These are phyloP conservation scores for Botia almorhae DNA, from an alignment of 2,797 vertebrate genomes.

Conservation along the genomic window DNA sequence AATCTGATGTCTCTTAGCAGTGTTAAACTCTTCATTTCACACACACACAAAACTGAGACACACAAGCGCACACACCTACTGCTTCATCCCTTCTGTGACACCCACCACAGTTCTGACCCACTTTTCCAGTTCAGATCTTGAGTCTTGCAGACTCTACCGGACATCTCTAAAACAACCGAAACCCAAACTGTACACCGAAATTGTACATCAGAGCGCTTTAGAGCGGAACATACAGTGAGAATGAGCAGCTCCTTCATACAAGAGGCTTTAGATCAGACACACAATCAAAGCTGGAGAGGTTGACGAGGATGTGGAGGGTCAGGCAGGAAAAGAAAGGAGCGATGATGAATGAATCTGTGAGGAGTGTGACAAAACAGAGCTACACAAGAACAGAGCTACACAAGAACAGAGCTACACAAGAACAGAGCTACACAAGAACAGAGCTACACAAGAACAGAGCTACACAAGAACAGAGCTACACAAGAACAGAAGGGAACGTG, in stretches of 20 bases:
- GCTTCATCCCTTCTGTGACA: slow-evolving; percentile 31
- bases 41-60: slow-evolving; percentile 31
- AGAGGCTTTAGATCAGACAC: slow-evolving; percentile 35
- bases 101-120: slow-evolving; percentile 55
- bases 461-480: no score
- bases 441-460: no score
- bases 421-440: no score
- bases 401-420: no score
- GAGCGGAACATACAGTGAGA: slow-evolving; percentile 5
- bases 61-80: no score
- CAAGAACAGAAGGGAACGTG: no score
- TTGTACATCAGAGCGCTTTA: slow-evolving; percentile 16
- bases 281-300: slow-evolving; percentile 11
- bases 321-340: background rate
- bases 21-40: slow-evolving; percentile 51
- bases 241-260: slow-evolving; percentile 18
- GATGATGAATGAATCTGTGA: background rate
- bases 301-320: background rate
- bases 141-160: slow-evolving; percentile 18
- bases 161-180: slow-evolving; percentile 13
- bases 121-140: slow-evolving; percentile 50
- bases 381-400: slow-evolving; percentile 10
- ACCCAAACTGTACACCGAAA: slow-evolving; percentile 33
- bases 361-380: background rate
- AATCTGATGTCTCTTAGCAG: slow-evolving; percentile 54